Conservation (phyloP, 1,140 invertebrate species). For the Drosophila bocqueti region DNA sequence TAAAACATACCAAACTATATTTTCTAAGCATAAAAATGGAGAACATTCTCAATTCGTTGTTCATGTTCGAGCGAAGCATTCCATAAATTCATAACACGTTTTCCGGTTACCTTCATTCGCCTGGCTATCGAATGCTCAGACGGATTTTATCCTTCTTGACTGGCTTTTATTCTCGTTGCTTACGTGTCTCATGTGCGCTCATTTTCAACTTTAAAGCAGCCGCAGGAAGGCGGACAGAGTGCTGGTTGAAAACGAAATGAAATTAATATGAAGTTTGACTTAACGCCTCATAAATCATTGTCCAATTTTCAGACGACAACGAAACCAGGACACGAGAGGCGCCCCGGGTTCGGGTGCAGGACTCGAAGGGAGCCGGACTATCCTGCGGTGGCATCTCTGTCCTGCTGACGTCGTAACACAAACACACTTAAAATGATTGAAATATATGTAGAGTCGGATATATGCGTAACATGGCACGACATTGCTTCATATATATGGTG, state of each 20-base stretch:
- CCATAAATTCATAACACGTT: constrained; percentile 67
- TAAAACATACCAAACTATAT: neutral
- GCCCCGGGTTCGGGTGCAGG: constrained; percentile 6
- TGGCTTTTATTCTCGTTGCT: constrained; percentile 49
- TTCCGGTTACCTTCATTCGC: constrained; percentile 41
- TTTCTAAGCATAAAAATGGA: neutral
- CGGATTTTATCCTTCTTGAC: constrained; percentile 56
- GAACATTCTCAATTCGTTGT: constrained; percentile 7
- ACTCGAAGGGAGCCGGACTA: constrained; percentile 17
- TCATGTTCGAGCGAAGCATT: neutral
- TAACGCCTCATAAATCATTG: constrained; percentile 83
- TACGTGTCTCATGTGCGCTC: constrained; percentile 42
- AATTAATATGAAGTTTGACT: constrained; percentile 82
- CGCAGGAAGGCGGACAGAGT: constrained; percentile 16
- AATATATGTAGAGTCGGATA: constrained; percentile 72
- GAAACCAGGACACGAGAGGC: constrained; percentile 38
- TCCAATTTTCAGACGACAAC: constrained; percentile 70
- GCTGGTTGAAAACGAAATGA: constrained; percentile 72
- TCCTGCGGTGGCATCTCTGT: constrained; percentile 56
- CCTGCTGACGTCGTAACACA: constrained; percentile 69
- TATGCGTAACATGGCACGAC: constrained; percentile 70
- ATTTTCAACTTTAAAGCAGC: constrained; percentile 61
- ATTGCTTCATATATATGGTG: constrained; percentile 49
- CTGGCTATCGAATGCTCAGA: constrained; percentile 37
- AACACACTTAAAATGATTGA: constrained; percentile 81